Evolutionary conservation across 2,888 invertebrate genomes (phyloP).

Genomic region (Pteria penguin): DNA sequence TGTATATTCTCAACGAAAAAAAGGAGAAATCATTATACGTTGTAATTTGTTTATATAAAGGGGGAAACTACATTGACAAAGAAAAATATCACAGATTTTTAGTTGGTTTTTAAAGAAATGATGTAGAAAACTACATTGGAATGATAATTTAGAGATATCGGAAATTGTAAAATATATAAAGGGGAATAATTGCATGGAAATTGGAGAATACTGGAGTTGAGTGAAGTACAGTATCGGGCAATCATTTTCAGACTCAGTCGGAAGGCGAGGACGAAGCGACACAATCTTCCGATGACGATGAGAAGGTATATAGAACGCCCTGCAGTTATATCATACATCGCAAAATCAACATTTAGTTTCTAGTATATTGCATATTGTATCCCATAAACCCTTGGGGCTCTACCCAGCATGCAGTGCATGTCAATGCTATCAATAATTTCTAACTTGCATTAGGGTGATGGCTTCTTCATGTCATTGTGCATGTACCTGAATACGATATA

Average conservation of each 20-base stretch:
- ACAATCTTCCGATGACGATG: not conserved
- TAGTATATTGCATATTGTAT: conserved; percentile 16
- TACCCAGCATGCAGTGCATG: conserved; percentile 33
- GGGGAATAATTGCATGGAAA: too few relatives aligned
- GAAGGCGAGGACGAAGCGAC: not conserved
- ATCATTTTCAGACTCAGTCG: not conserved
- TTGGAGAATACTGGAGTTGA: too few relatives aligned
- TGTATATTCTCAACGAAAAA: too few relatives aligned
- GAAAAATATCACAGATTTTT: too few relatives aligned
- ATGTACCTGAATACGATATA: too few relatives aligned
- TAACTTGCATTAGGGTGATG: not conserved
- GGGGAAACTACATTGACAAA: too few relatives aligned
- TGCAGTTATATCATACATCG: conserved; percentile 12
- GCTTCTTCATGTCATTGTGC: not conserved
- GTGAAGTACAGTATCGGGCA: not conserved
- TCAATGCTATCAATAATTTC: not conserved
- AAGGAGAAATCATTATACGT: too few relatives aligned
- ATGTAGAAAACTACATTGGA: too few relatives aligned
- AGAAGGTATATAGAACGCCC: not conserved
- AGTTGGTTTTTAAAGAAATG: too few relatives aligned
- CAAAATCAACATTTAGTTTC: not conserved
- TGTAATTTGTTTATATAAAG: too few relatives aligned
- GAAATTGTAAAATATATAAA: too few relatives aligned
- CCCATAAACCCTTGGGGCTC: conserved; percentile 15
- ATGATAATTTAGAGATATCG: too few relatives aligned